Base-by-base conservation (phyloP, 2,888 invertebrate genomes). In the Drosophila hawaiiensis region DNA sequence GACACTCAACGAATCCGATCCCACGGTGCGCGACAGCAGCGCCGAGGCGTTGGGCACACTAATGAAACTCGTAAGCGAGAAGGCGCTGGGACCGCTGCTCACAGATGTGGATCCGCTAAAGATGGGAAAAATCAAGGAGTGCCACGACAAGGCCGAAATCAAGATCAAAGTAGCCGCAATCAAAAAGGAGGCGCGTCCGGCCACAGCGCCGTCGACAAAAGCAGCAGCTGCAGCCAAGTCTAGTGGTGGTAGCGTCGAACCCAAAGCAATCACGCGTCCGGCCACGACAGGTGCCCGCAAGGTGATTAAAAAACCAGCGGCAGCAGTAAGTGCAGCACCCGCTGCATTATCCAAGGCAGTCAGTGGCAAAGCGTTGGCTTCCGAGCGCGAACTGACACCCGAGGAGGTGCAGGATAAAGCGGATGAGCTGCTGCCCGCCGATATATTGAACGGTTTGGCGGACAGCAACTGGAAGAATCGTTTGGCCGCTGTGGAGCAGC, bases 21-120 rank as follows among this genome's bases (percentile, higher is more conserved):
- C 98, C 0, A 95, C 95, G 2, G 99, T 99, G 0, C 95, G 99
- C 86, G 99, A 99, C 91, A 96, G 97, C 68, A 96, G 98, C 0
- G 98, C 98, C 0, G 97, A 98, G 92, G 99, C 99, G 0, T 93
- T 99, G 22, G 99, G 99, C 14, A 98, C 98, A 0, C 96, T 98
- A 0, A 96, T 98, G 94, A 99, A 98, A 93, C 95, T 99, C 6
- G 97, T 99, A 16, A 97, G 99, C 2, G 99, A 99, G 91, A 98
- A 98, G 93, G 95, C 96, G 47, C 96, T 99, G 68, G 95, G 95
- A 54, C 97, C 98, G 0, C 97, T 98, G 91, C 94, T 99, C 29
- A 95, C 96, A 1, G 99, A 99, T 92, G 93, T 99, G 0, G 99
- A 99, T 92, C 95, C 95, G 50, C 94, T 98, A 37, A 99, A 99